Percentiles rank a stretch among this genome's conserved stretches.
Evolutionary conservation across 2,797 vertebrate genomes (phyloP).

Genomic region (Glossophaga mutica): DNA sequence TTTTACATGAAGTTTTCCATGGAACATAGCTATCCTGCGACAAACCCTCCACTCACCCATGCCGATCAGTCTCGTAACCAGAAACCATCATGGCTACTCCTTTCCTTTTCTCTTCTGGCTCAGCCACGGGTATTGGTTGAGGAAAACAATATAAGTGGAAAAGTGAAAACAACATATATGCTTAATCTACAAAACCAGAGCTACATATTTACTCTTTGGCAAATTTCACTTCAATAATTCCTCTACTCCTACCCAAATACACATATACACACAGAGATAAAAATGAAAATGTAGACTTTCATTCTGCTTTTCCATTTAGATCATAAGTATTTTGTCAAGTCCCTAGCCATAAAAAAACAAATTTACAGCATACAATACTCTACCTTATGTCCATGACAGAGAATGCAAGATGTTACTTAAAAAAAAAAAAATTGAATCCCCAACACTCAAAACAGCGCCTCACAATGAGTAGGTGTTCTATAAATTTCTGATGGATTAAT

Average conservation of each 20-base stretch:
- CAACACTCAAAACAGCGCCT: not conserved
- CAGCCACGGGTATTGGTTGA: not conserved
- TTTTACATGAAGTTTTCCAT: not conserved
- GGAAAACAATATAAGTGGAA: not conserved
- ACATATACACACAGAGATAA: not conserved
- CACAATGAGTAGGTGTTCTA: not conserved
- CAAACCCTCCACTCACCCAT: not conserved
- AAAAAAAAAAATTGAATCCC: not conserved
- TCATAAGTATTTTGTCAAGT: not conserved
- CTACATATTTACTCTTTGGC: not conserved
- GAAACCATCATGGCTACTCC: not conserved
- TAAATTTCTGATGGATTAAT: not conserved
- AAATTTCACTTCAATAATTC: not conserved
- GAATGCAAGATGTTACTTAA: not conserved
- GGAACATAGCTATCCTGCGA: not conserved
- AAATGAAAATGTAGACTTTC: not conserved
- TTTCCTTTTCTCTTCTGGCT: not conserved
- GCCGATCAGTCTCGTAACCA: not conserved
- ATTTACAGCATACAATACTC: not conserved
- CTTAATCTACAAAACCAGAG: constrained; percentile 1
- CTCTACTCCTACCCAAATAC: not conserved
- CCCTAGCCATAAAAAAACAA: not conserved
- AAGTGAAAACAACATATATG: not conserved
- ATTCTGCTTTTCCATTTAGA: constrained; percentile 9
- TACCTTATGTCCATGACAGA: not conserved